Base-by-base conservation (phyloP, 1,140 invertebrate genomes). In the Drosophila yakuba region DNA sequence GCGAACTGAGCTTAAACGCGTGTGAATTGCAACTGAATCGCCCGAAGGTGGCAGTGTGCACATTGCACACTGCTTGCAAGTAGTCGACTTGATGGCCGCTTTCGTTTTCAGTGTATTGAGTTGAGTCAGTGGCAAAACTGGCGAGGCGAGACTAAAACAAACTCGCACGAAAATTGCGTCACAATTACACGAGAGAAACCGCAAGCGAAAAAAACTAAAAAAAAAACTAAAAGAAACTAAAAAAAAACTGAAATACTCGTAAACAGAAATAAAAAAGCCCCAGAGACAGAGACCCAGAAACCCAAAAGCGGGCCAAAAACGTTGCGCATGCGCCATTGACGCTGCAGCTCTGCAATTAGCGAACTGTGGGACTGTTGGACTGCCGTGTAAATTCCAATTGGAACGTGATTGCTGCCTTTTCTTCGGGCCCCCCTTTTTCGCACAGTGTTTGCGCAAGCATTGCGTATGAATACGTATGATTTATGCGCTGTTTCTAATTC, bases 251-350 rank as follows among this genome's bases (percentile, higher is more conserved):
- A 20, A 20, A 12, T 7, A 17, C 17, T 17, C 17, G 17, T 17
- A 50, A 50, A 32, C 10, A 35, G 4, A 11, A 28, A 20, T 2
- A 44, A 45, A 50, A 51, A 50, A 51, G n/a, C 25, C n/a, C n/a
- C 75, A 61, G 51, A 64, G 55, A 88, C 84, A 89, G 80, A 89
- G 84, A 89, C 84, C 84, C 84, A 89, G 85, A 89, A 89, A 89
- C 84, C 83, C 63, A 63, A 88, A 86, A 86, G 72, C 74, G 66
- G 60, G 60, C 64, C 58, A 68, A 80, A 58, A 56, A 63, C 14
- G 80, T 79, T 89, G 84, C 84, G 84, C 84, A 89, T 80, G 84
- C 84, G 84, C 77, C 68, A 60, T 72, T 63, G 74, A 64, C 56
- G 64, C 52, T 60, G 75, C 60, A 20, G 36, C 50, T 39, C 52